phyloP scores from a whole-genome alignment of 1,140 invertebrate species.

The Pentalonia nigronervosa region DNA sequence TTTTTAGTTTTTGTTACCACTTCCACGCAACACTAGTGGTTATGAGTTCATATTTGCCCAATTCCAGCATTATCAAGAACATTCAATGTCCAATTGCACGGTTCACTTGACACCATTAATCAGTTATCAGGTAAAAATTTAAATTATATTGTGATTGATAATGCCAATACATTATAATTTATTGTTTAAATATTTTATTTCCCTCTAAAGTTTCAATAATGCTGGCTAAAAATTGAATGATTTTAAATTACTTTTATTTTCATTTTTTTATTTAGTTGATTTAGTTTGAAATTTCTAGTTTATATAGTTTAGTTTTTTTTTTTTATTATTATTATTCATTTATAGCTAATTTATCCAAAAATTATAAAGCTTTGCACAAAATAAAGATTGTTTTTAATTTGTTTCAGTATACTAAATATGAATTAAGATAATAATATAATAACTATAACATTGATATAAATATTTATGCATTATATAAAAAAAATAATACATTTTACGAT shows the following conservation, averaged over 20 bases:
- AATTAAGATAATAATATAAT: background rate
- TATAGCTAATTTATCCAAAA: background rate
- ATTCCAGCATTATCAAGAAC: constrained; percentile 32
- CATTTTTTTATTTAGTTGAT: background rate
- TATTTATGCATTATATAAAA: background rate
- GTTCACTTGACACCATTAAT: constrained; percentile 48
- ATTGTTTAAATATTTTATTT: background rate
- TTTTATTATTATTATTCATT: background rate
- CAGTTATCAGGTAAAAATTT: constrained; percentile 27
- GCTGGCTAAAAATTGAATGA: background rate
- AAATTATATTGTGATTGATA: background rate
- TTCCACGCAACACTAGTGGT: constrained; percentile 13
- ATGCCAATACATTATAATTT: background rate
- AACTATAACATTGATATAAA: no score
- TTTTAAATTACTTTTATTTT: background rate
- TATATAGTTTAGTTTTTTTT: background rate
- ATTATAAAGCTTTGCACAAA: background rate
- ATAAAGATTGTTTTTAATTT: background rate
- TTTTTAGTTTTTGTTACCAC: constrained; percentile 39
- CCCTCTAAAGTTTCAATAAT: background rate
- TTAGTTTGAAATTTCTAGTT: background rate
- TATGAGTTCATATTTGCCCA: constrained; percentile 42
- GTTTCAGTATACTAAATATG: background rate
- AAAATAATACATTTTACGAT: background rate
- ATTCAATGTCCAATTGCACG: constrained; percentile 11